Base-by-base conservation (phyloP, 2,113 vertebrate species). In the Saccopteryx leptura region DNA sequence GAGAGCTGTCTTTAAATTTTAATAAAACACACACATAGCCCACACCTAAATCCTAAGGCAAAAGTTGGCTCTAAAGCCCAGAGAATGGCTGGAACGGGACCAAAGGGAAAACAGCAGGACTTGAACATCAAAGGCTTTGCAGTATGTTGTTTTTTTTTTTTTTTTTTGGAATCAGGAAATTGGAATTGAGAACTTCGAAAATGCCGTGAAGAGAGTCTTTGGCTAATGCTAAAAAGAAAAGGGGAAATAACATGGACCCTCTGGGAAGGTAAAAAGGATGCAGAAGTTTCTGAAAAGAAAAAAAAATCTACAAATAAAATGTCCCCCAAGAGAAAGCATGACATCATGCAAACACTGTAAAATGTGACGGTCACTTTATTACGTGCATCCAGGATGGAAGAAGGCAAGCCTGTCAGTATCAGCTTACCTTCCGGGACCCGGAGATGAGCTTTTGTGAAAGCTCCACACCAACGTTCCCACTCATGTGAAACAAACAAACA, bases 111-210 rank as follows among this genome's bases (percentile, higher is more conserved):
- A 52, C 56, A 90, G 39, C 14, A 56, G 17, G 76, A 10, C 14
- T 82, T 92, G 63, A 39, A 85, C 9, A 82, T 85, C 76, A 82
- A 24, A 90, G 56, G 6, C 60, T 50, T 48, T 65, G 11, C 26
- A 60, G 5, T 21, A 48, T 91, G n/a, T n/a, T n/a, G n/a, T n/a
- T n/a, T n/a, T 46, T 21, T 52, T 90, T 88, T 7, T 75, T 88
- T 80, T 72, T 17, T 39, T 39, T 39, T 39, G 39, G 39, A 52
- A 93, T 28, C 52, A 91, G 66, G 91, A 92, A 95, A 80, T 14
- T 79, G 10, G 68, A 96, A 94, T 54, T 79, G 69, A 75, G 31
- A 89, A 68, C 24, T 74, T 85, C 68, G 86, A 78, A 92, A 85
- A 75, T 31, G 15, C 9, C 33, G 2, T 84, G 15, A 82, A 84